These are phyloP conservation scores for Campoletis raptor DNA, from an alignment of 2,888 invertebrate genomes.

Conservation along the genomic window DNA sequence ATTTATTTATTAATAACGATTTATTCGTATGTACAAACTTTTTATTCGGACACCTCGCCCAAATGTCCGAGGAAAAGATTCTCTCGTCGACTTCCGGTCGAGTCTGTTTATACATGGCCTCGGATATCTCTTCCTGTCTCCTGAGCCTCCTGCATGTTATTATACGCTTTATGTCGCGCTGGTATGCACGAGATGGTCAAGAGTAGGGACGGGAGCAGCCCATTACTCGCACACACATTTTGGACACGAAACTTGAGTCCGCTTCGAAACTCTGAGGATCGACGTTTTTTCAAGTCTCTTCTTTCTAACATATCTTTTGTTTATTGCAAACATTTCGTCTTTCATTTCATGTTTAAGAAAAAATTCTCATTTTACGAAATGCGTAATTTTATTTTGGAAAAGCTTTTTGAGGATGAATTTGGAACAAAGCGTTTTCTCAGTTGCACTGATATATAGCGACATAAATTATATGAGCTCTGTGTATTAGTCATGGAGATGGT, in stretches of 20 bases:
- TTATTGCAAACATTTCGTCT: neutral
- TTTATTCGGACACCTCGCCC: neutral
- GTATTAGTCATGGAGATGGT: too few species aligned
- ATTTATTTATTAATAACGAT: neutral
- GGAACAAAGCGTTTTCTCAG: neutral
- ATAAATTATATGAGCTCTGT: too few species aligned
- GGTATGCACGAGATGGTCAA: constrained; percentile 13
- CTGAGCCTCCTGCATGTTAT: constrained; percentile 53
- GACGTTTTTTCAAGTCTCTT: neutral
- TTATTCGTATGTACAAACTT: neutral
- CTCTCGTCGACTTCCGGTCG: constrained; percentile 72
- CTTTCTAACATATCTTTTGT: constrained; percentile 2
- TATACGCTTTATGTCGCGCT: constrained; percentile 26
- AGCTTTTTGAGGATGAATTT: neutral
- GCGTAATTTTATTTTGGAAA: neutral
- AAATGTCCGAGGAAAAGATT: constrained; percentile 38
- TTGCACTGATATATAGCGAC: too few species aligned
- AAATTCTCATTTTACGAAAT: neutral
- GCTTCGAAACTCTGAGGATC: neutral
- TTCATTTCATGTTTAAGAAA: neutral
- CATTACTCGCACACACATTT: constrained; percentile 19
- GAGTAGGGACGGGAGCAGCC: neutral
- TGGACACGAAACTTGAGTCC: neutral
- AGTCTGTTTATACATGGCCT: constrained; percentile 66
- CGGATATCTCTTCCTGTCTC: constrained; percentile 54